These are phyloP conservation scores for Salvelinus namaycush DNA, from an alignment of 2,113 vertebrate species.

Conservation along the genomic window DNA sequence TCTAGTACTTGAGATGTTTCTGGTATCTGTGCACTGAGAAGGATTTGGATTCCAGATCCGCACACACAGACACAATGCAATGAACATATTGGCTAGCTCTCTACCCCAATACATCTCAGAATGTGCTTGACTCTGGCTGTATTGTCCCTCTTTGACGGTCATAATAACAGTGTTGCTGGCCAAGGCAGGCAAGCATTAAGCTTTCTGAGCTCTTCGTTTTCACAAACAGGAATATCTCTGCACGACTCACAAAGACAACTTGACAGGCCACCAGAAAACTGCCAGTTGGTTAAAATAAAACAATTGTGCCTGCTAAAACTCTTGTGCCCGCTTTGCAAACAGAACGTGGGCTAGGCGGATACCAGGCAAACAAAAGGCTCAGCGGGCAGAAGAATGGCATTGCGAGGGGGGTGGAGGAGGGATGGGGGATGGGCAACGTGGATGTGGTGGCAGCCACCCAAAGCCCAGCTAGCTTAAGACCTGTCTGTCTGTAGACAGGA, in stretches of 20 bases:
- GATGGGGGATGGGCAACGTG: not conserved
- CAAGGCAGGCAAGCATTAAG: slow-evolving; percentile 52
- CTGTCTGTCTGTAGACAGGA: slow-evolving; percentile 20
- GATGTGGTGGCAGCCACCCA: slow-evolving; percentile 19
- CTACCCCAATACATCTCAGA: slow-evolving; percentile 42
- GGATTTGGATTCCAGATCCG: too few relatives aligned
- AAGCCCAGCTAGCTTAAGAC: slow-evolving; percentile 20
- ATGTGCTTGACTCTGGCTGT: slow-evolving; percentile 48
- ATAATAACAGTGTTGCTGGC: slow-evolving; percentile 52
- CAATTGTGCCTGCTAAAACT: slow-evolving; percentile 48
- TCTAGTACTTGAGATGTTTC: too few relatives aligned
- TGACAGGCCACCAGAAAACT: slow-evolving; percentile 56
- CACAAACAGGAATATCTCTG: slow-evolving; percentile 60
- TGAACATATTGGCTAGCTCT: slow-evolving; percentile 15
- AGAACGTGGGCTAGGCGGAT: slow-evolving; percentile 4
- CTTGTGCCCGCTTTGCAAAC: slow-evolving; percentile 25
- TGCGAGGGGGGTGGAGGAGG: not conserved
- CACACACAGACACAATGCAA: slow-evolving; percentile 7
- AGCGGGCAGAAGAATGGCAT: slow-evolving; percentile 31
- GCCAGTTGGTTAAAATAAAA: slow-evolving; percentile 59
- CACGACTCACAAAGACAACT: slow-evolving; percentile 52
- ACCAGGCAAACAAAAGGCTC: slow-evolving; percentile 37
- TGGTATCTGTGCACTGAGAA: too few relatives aligned
- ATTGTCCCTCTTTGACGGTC: slow-evolving; percentile 45
- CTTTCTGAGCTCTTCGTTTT: slow-evolving; percentile 62